Evolutionary conservation across 2,113 vertebrate genomes (phyloP).

Genomic region (Platichthys stellatus): DNA sequence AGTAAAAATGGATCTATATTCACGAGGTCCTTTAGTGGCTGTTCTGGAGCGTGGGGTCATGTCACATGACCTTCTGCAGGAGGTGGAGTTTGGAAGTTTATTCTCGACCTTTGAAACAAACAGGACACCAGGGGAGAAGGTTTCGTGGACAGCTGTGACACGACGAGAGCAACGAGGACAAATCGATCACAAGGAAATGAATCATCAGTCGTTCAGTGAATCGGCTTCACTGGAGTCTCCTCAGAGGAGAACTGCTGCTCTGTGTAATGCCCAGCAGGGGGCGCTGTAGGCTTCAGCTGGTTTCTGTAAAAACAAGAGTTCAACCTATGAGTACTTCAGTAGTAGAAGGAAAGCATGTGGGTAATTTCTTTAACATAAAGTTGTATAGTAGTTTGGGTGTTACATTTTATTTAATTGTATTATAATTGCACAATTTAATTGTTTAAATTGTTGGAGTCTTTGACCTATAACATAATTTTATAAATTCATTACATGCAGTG

Average conservation of each 20-base stretch:
- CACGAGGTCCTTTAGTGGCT: no score
- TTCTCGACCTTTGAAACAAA: background rate
- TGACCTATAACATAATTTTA: background rate
- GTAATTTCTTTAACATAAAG: no score
- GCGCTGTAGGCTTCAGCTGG: conserved; percentile 28
- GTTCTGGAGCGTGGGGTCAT: no score
- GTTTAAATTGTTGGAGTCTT: background rate
- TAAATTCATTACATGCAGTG: background rate
- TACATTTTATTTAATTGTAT: no score
- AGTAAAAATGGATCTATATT: no score
- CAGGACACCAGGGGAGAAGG: background rate
- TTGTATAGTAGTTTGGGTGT: no score
- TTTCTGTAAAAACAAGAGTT: background rate
- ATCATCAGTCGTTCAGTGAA: no score
- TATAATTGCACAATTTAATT: no score
- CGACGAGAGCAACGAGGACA: background rate
- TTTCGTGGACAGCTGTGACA: no score
- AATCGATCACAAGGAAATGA: background rate
- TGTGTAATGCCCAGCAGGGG: conserved; percentile 41
- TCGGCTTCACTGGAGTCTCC: background rate
- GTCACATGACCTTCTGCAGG: background rate
- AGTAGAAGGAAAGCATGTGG: background rate
- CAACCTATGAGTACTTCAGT: background rate
- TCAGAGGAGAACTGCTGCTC: background rate
- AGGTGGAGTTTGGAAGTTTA: no score